Evolutionary conservation across 1,140 invertebrate species (phyloP).

Genomic region (Euschistus heros): DNA sequence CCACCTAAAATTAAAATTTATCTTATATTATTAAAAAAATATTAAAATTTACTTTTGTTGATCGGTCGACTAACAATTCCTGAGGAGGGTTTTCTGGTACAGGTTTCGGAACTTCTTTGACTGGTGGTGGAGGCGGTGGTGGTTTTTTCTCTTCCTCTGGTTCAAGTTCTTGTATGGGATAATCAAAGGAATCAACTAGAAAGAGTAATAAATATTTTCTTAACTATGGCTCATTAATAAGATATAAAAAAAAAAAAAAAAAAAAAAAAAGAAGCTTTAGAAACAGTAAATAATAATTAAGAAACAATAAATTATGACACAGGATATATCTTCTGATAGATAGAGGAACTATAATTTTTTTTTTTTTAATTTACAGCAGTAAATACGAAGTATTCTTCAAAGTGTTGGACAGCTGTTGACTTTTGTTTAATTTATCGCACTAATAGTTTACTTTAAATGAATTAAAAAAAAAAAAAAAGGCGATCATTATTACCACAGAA

Average conservation of each 20-base stretch:
- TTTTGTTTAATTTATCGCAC: too few relatives aligned
- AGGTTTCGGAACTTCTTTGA: not conserved
- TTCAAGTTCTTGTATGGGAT: slow-evolving; percentile 12
- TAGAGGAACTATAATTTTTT: not conserved
- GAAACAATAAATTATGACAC: too few relatives aligned
- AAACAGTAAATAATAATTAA: too few relatives aligned
- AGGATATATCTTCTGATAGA: too few relatives aligned
- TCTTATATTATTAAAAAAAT: not conserved
- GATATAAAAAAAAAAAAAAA: too few relatives aligned
- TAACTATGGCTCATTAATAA: too few relatives aligned
- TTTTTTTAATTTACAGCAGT: not conserved
- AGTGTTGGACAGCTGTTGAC: too few relatives aligned
- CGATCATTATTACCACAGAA: too few relatives aligned
- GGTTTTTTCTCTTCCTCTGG: slow-evolving; percentile 1
- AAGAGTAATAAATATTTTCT: not conserved
- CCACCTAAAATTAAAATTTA: not conserved
- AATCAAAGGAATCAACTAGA: slow-evolving; percentile 21
- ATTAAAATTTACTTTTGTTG: slow-evolving; percentile 14
- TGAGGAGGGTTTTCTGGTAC: not conserved
- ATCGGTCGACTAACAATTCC: not conserved
- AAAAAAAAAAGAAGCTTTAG: too few relatives aligned
- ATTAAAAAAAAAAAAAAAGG: too few relatives aligned
- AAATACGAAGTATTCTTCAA: not conserved
- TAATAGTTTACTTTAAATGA: too few relatives aligned
- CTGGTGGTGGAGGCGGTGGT: not conserved